Evolutionary conservation across 2,113 vertebrate species (phyloP).

Genomic region (Struthio camelus): DNA sequence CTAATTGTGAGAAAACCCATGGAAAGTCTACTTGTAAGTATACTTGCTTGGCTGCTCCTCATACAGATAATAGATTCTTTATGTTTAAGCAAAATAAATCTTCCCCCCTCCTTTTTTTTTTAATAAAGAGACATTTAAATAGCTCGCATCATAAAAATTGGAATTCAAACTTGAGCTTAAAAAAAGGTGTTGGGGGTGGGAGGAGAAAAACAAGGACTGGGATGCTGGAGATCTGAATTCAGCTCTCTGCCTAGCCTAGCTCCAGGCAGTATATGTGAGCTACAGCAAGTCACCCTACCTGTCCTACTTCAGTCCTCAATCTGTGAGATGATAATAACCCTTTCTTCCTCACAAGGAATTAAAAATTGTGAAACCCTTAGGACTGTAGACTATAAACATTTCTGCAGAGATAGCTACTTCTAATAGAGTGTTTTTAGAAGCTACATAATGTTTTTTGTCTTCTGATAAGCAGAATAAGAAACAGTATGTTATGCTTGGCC

Average conservation of each 20-base stretch:
- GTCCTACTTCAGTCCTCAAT: neutral
- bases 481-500: constrained; percentile 7
- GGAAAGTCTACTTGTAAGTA: constrained; percentile 96
- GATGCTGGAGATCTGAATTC: neutral
- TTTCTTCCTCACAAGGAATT: neutral
- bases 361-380: neutral
- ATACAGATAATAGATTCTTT: fast-evolving
- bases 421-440: neutral
- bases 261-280: fast-evolving
- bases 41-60: too few species aligned
- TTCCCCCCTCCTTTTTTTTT: neutral
- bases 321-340: neutral
- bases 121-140: neutral
- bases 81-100: neutral
- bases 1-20: constrained; percentile 96
- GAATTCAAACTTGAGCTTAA: neutral
- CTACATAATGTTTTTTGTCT: neutral
- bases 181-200: neutral
- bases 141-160: neutral
- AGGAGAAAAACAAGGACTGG: neutral
- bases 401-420: neutral
- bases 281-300: neutral
- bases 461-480: neutral
- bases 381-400: neutral
- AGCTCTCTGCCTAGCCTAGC: neutral